Evolutionary conservation across 2,113 vertebrate genomes (phyloP).

Genomic region (Etia nguti): DNA sequence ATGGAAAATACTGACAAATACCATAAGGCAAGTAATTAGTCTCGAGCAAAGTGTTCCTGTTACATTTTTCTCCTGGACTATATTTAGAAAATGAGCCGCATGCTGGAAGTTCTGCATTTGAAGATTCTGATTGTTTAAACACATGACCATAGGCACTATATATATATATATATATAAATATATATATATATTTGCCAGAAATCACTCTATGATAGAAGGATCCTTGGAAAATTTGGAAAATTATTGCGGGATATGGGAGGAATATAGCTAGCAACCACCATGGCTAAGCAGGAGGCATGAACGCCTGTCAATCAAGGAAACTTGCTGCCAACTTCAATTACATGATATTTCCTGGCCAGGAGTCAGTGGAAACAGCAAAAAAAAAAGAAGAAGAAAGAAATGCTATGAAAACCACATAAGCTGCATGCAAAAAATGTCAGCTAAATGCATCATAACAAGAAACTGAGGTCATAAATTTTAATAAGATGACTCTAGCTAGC

Average conservation of each 20-base stretch:
- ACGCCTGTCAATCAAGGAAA: not conserved
- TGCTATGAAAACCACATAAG: not conserved
- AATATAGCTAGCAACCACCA: not conserved
- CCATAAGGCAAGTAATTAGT: constrained; percentile 26
- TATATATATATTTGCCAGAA: not conserved
- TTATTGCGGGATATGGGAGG: not conserved
- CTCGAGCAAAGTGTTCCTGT: not conserved
- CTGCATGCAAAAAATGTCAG: not conserved
- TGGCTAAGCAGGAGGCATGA: not conserved
- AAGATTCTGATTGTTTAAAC: not conserved
- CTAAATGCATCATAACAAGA: not conserved
- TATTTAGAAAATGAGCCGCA: not conserved
- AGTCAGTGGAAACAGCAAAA: not conserved
- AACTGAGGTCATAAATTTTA: not conserved
- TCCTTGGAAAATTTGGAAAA: not conserved
- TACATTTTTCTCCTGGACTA: not conserved
- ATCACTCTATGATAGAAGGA: not conserved
- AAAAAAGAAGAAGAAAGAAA: not conserved
- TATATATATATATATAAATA: too few relatives aligned
- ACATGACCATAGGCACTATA: not conserved
- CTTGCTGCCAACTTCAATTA: not conserved
- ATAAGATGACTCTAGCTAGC: not conserved
- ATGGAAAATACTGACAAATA: constrained; percentile 19
- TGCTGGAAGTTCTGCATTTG: not conserved
- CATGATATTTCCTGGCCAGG: not conserved